Evolutionary conservation across 2,888 invertebrate genomes (phyloP).

Genomic region (Molanna angustata): DNA sequence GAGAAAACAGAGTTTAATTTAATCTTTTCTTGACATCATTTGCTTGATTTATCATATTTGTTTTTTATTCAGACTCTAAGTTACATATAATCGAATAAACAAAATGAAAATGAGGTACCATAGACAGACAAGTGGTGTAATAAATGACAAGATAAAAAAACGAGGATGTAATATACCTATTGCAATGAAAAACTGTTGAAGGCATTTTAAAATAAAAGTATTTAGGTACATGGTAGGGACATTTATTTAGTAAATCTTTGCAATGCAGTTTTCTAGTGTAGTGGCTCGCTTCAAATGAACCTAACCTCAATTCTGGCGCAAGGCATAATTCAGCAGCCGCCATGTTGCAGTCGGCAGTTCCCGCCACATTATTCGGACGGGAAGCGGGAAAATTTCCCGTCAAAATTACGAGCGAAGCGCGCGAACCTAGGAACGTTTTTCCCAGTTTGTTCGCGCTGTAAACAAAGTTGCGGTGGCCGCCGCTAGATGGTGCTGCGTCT

Average conservation of each 20-base stretch:
- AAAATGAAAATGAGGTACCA: too few relatives aligned
- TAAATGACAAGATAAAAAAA: too few relatives aligned
- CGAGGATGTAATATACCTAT: too few relatives aligned
- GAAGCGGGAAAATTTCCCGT: constrained; percentile 20
- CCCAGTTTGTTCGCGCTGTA: constrained; percentile 29
- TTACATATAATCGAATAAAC: too few relatives aligned
- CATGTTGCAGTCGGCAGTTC: constrained; percentile 24
- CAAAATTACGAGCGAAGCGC: constrained; percentile 23
- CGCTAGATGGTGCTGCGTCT: constrained; percentile 16
- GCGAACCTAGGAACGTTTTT: constrained; percentile 24
- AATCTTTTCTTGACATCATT: too few relatives aligned
- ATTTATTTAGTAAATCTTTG: constrained; percentile 17
- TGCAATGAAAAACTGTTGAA: too few relatives aligned
- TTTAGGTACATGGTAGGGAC: too few relatives aligned
- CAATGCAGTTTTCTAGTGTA: constrained; percentile 6
- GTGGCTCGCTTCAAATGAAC: constrained; percentile 23
- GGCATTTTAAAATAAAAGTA: too few relatives aligned
- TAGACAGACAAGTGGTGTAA: too few relatives aligned
- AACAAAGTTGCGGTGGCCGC: constrained; percentile 26
- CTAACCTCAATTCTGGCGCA: constrained; percentile 24
- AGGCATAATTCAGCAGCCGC: constrained; percentile 24
- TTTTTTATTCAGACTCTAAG: too few relatives aligned
- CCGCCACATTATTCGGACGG: constrained; percentile 22
- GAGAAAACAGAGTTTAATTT: too few relatives aligned
- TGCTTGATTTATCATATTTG: too few relatives aligned